Evolutionary conservation across 2,113 vertebrate species (phyloP).

Genomic region (Tapirus terrestris): DNA sequence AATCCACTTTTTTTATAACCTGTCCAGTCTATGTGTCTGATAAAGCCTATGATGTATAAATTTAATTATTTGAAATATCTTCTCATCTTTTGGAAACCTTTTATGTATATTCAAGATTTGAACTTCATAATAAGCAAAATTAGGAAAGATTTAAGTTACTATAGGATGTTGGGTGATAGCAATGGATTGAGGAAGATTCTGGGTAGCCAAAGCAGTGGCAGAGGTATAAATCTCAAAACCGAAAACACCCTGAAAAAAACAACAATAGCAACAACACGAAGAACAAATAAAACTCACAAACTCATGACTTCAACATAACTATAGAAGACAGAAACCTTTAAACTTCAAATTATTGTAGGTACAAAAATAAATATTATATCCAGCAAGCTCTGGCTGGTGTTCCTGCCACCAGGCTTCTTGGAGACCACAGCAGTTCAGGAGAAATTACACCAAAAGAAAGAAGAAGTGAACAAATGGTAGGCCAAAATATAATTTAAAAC

Average conservation of each 20-base stretch:
- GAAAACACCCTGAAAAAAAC: background rate
- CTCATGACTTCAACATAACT: background rate
- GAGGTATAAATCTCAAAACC: background rate
- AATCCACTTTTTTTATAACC: background rate
- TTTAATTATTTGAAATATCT: background rate
- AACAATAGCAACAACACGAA: background rate
- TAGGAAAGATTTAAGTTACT: background rate
- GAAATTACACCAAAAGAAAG: background rate
- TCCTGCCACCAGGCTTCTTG: background rate
- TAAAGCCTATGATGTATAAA: background rate
- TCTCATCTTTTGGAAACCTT: background rate
- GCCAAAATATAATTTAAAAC: background rate
- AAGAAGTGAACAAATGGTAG: background rate
- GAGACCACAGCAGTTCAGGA: background rate
- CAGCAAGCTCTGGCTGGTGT: no score
- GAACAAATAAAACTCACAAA: background rate
- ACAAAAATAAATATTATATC: background rate
- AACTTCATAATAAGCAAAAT: conserved; percentile 7
- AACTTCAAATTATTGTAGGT: background rate
- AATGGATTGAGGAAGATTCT: background rate
- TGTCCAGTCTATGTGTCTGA: background rate
- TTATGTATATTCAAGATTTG: background rate
- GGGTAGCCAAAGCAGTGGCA: background rate
- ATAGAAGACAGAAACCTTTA: background rate
- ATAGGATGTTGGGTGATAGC: background rate